Evolutionary conservation across 2,113 vertebrate species (phyloP), one percentile per base, ranked within the genome.

Genomic region (Lepus timidus): DNA sequence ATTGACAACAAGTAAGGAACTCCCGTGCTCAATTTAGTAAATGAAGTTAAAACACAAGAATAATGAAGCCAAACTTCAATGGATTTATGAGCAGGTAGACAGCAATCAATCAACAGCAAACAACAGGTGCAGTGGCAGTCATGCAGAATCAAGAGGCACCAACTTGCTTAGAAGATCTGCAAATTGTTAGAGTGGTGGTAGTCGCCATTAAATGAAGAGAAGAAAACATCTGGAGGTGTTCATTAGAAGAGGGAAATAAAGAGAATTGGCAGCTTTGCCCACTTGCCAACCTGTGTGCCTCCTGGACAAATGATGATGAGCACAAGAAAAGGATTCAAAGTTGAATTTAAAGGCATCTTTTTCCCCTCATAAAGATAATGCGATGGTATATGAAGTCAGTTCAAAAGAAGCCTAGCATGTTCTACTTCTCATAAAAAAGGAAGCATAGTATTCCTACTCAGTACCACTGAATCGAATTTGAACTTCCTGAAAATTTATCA

Each of bases 401-500:
- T 96, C 78, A 80, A 94, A 95, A 75, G 92, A 93, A 96, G 25
- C 33, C 65, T 68, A 16, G 73, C 68, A 90, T 79, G 27, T 89
- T 76, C 93, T 68, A 75, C 52, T 93, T 88, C 68, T 85, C 85
- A 89, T 92, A 93, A 91, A 85, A 93, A 80, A 90, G 75, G 90
- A 92, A 81, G 61, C 88, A 91, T 93, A 92, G 88, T 94, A 71
- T 84, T 94, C 76, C 85, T 83, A 70, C 78, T 52, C 90, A 90
- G 52, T 23, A 8, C 78, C 62, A 86, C 36, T n/a, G 79, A 92
- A 94, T 97, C 92, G 84, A 95, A 96, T 93, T 81, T 90, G 88
- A 90, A 96, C 96, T 97, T 97, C 94, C 96, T 96, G 94, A 95
- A 97, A 95, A 95, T 51, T 16, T 85, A 95, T 94, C 96, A 87